phyloP scores from a whole-genome alignment of 1,140 invertebrate species.

The Mylabris phalerata region DNA sequence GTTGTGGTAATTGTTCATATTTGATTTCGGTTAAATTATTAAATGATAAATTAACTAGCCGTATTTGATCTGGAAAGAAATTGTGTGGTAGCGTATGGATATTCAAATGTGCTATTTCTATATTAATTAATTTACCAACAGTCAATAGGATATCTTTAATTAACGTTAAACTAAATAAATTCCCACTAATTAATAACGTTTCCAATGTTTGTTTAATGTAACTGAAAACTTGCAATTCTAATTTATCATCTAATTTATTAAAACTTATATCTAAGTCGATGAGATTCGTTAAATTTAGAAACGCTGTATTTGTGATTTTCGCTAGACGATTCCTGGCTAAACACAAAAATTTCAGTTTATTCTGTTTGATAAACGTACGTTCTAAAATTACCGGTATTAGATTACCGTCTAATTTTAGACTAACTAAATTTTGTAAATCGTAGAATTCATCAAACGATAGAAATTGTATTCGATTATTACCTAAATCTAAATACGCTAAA shows the following conservation, averaged over 20 bases:
- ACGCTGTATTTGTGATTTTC: conserved; percentile 61
- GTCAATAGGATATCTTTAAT: conserved; percentile 49
- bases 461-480: conserved; percentile 71
- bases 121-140: conserved; percentile 48
- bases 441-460: conserved; percentile 65
- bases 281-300: conserved; percentile 59
- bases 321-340: conserved; percentile 66
- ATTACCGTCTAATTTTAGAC: conserved; percentile 67
- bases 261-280: conserved; percentile 63
- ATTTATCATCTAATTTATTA: conserved; percentile 55
- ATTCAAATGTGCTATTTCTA: conserved; percentile 54
- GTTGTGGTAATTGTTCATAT: conserved; percentile 42
- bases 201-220: conserved; percentile 55
- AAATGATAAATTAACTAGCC: conserved; percentile 51
- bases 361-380: conserved; percentile 61
- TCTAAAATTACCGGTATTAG: conserved; percentile 66
- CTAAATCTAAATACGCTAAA: conserved; percentile 64
- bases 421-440: conserved; percentile 59
- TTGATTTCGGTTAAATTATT: conserved; percentile 41
- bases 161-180: conserved; percentile 43
- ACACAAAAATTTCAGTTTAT: conserved; percentile 49
- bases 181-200: conserved; percentile 61
- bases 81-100: conserved; percentile 48
- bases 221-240: conserved; percentile 52
- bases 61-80: conserved; percentile 47